These are phyloP conservation scores for Euglossa dilemma DNA, from an alignment of 1,140 invertebrate species.

Conservation along the genomic window DNA sequence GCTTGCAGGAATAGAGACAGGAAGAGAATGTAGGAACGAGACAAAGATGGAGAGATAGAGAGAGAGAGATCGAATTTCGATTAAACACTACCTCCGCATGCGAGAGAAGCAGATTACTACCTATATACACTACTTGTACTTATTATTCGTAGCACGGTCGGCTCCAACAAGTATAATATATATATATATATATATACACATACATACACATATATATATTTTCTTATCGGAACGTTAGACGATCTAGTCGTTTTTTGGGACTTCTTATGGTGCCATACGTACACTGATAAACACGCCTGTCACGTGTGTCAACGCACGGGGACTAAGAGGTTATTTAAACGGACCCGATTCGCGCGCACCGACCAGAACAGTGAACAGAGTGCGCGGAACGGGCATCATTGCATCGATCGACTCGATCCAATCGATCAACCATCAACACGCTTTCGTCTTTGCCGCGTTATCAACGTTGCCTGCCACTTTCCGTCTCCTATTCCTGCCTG, in stretches of 20 bases:
- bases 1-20: neutral
- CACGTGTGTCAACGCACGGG: neutral
- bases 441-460: slow-evolving; percentile 46
- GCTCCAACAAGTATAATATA: slow-evolving; percentile 30
- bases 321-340: neutral
- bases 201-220: slow-evolving; percentile 56
- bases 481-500: neutral
- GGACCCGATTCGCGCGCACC: no score
- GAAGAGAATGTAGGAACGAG: neutral
- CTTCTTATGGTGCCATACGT: slow-evolving; percentile 47
- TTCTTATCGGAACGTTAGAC: slow-evolving; percentile 64
- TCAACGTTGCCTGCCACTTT: slow-evolving; percentile 9
- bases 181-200: neutral
- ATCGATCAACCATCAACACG: slow-evolving; percentile 10
- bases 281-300: neutral
- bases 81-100: slow-evolving; percentile 47
- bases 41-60: neutral
- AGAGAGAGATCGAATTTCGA: slow-evolving; percentile 2
- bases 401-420: neutral
- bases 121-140: slow-evolving; percentile 51
- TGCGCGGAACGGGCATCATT: neutral
- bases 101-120: slow-evolving; percentile 25
- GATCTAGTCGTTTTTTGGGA: slow-evolving; percentile 53
- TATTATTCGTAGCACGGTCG: slow-evolving; percentile 42
- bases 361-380: neutral